Evolutionary conservation across 2,888 invertebrate genomes (phyloP), one percentile per base, ranked within the genome.

Genomic region (Drosophila macrospina): DNA sequence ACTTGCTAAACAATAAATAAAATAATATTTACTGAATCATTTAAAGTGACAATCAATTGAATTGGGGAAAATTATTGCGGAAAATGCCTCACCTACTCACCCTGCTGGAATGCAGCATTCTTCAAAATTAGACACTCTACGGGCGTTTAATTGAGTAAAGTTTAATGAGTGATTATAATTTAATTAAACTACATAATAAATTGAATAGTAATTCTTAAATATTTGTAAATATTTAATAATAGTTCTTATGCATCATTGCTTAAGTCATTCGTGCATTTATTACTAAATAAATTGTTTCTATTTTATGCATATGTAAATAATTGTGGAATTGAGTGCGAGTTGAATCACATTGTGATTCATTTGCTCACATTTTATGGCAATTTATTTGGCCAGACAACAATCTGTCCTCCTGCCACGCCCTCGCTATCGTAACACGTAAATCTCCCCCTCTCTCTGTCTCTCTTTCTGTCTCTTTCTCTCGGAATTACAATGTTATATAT

Each of bases 331-430:
- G 11, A 32, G 47, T 34, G n/a, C n/a, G n/a, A n/a, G n/a, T n/a
- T n/a, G 7, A 48, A 4, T 34, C 34, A n/a, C 44, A 47, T 47
- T 60, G 54, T 65, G 64, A 65, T 61, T 60, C 50, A 66, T 60
- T 55, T 50, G 47, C 10, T 32, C 47, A 16, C 60, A 39, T 54
- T 61, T 70, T 44, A 45, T 45, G 44, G 36, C 48, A 50, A 55
- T 65, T 68, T 68, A 34, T 67, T 55, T 60, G 24, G 37, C 16
- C 32, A 52, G 55, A 51, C 71, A 70, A 36, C 66, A 62, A 61
- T 41, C 60, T 65, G 56, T 61, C 60, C 69, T 68, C 8, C 36
- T 55, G 41, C 55, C 26, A 32, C 54, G 6, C 7, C 36, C 24
- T 32, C 8, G n/a, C 8, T 16, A 13, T 10, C 16, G 1, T 1